phyloP scores from a whole-genome alignment of 2,888 invertebrate genomes.

The Drosophila aldrichi region DNA sequence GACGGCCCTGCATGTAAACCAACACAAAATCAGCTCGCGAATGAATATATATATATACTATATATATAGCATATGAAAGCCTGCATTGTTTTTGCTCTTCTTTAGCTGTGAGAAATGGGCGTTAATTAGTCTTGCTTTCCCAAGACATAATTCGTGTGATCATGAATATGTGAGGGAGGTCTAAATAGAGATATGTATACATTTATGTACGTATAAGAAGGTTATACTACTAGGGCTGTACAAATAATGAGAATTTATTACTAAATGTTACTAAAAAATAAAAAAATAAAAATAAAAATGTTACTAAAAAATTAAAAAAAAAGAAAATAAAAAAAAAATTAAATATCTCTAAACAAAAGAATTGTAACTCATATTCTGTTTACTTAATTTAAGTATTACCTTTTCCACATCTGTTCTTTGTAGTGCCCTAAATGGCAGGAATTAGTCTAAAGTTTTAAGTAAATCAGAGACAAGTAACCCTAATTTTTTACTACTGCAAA shows the following conservation, averaged over 20 bases:
- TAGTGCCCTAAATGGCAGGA: neutral
- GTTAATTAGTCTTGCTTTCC: slow-evolving; percentile 14
- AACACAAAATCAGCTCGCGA: slow-evolving; percentile 31
- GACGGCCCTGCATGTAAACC: slow-evolving; percentile 33
- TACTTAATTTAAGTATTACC: no score
- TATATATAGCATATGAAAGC: slow-evolving; percentile 6
- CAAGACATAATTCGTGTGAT: neutral
- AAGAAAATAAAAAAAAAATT: no score
- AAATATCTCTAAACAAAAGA: no score
- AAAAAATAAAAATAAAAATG: no score
- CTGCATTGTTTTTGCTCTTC: slow-evolving; percentile 23
- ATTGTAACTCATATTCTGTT: no score
- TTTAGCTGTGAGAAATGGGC: slow-evolving; percentile 20
- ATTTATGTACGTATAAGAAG: neutral
- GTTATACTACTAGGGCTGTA: neutral
- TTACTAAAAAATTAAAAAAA: no score
- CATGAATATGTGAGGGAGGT: slow-evolving; percentile 11
- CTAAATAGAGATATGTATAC: neutral
- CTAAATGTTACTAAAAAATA: no score
- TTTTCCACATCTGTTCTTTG: neutral
- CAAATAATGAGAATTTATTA: no score
- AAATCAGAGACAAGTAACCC: neutral
- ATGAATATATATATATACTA: slow-evolving; percentile 16
- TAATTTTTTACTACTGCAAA: neutral
- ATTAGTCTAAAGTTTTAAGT: no score